Evolutionary conservation across 2,797 vertebrate species (phyloP).

Genomic region (Phataginus tetradactyla): DNA sequence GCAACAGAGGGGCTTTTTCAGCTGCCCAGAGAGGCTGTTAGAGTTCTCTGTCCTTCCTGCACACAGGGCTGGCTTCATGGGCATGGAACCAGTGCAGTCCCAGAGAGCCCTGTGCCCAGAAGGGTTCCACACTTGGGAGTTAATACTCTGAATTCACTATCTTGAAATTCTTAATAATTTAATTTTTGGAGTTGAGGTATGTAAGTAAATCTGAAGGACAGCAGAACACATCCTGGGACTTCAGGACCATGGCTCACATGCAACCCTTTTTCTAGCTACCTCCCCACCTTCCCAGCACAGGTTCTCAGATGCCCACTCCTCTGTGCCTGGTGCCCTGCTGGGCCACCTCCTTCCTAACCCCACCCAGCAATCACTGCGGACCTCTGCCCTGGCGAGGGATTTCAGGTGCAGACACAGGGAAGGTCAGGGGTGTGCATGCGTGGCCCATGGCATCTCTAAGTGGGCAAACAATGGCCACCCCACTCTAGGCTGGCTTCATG

Average conservation of each 20-base stretch:
- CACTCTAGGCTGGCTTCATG: not conserved
- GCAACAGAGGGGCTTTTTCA: not conserved
- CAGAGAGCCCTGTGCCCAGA: not conserved
- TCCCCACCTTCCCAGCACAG: not conserved
- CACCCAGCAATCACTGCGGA: not conserved
- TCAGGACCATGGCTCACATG: not conserved
- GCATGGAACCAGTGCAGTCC: not conserved
- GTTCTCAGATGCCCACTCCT: not conserved
- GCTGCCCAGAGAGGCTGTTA: not conserved
- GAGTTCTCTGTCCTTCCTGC: not conserved
- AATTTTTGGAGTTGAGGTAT: not conserved
- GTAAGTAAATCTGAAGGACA: not conserved
- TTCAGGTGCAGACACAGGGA: not conserved
- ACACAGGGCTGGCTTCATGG: not conserved
- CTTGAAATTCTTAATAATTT: not conserved
- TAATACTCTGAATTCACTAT: not conserved
- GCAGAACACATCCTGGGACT: not conserved
- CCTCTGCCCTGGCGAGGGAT: not conserved
- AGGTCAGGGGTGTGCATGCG: not conserved
- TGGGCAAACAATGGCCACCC: not conserved
- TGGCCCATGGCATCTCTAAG: not conserved
- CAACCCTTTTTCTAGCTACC: not conserved
- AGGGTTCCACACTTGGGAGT: not conserved
- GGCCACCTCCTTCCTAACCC: not conserved
- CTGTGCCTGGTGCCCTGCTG: not conserved